Evolutionary conservation across 2,888 invertebrate species (phyloP).

Genomic region (Vesta saturnalis): DNA sequence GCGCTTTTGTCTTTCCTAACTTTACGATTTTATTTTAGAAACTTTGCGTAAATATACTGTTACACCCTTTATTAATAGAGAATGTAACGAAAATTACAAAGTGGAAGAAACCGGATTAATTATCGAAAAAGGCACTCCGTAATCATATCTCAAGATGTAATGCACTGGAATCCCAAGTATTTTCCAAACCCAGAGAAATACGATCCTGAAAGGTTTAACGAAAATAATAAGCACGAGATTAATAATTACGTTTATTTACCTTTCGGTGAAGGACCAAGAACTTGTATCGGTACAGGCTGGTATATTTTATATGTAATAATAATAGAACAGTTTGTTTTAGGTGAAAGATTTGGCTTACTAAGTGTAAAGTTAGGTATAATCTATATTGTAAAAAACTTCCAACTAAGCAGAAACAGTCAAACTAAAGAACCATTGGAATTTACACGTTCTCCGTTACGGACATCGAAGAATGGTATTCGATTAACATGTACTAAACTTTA

Average conservation of each 20-base stretch:
- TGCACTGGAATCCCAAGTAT: conserved; percentile 57
- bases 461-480: too few species aligned
- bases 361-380: conserved; percentile 56
- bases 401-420: conserved; percentile 49
- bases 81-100: conserved; percentile 50
- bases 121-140: conserved; percentile 56
- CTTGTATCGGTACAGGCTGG: conserved; percentile 44
- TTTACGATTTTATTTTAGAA: conserved; percentile 50
- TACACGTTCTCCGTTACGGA: too few species aligned
- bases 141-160: conserved; percentile 53
- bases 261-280: conserved; percentile 40
- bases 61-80: conserved; percentile 44
- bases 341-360: conserved; percentile 56
- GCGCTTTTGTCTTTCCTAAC: not conserved
- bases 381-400: conserved; percentile 51
- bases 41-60: conserved; percentile 51
- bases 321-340: conserved; percentile 45
- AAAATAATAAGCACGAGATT: conserved; percentile 43
- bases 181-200: conserved; percentile 58
- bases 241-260: conserved; percentile 36
- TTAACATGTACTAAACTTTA: too few species aligned
- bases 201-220: conserved; percentile 58
- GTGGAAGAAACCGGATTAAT: conserved; percentile 47
- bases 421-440: conserved; percentile 52
- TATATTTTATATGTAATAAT: not conserved